A percentile compares a stretch with the other conserved stretches of the same genome.
These are phyloP conservation scores for Callithrix jacchus DNA, from an alignment of 2,113 vertebrate genomes.

Conservation along the genomic window DNA sequence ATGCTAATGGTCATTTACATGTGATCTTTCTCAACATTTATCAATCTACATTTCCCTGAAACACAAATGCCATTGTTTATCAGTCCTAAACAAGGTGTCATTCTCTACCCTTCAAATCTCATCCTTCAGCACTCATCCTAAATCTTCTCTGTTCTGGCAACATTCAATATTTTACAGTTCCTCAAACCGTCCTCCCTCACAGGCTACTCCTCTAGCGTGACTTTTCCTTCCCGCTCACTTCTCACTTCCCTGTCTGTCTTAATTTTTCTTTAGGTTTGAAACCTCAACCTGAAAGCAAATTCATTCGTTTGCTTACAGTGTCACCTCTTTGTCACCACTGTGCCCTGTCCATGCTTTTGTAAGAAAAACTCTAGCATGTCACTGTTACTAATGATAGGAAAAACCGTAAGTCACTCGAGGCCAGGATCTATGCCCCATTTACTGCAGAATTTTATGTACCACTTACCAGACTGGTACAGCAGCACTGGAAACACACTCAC, in stretches of 20 bases:
- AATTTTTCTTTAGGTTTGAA: background rate
- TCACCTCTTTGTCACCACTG: background rate
- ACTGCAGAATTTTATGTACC: too few species aligned
- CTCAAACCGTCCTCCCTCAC: background rate
- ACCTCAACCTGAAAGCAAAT: background rate
- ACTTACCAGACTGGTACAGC: background rate
- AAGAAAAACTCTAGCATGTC: rapidly evolving
- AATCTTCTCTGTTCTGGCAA: background rate
- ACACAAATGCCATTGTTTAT: background rate
- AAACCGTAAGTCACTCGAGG: too few species aligned
- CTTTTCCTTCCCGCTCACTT: background rate
- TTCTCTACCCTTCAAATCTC: rapidly evolving
- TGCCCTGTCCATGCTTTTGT: too few species aligned
- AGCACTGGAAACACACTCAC: background rate
- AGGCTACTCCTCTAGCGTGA: background rate
- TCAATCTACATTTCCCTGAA: background rate
- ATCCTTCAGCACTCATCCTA: background rate
- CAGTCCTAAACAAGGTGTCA: background rate
- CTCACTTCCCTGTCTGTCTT: background rate
- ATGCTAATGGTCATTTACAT: rapidly evolving
- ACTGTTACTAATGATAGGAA: background rate
- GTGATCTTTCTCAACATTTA: background rate
- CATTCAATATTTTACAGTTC: background rate
- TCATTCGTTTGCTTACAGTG: background rate
- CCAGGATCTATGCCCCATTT: rapidly evolving